A percentile compares a stretch with the other conserved stretches of the same genome.
phyloP scores from a whole-genome alignment of 2,888 invertebrate species.

The Leucozona laternaria region DNA sequence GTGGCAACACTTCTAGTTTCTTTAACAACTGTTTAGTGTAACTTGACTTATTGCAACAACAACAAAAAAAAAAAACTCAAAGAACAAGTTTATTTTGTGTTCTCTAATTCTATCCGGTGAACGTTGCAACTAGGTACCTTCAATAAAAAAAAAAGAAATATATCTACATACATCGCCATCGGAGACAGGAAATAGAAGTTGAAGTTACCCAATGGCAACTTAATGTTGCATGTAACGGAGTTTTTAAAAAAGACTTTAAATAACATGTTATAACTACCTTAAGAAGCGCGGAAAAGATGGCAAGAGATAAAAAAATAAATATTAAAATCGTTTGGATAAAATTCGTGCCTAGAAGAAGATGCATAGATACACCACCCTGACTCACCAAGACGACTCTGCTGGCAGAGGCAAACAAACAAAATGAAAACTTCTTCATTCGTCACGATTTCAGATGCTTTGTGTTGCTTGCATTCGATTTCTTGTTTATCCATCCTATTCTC shows the following conservation, averaged over 20 bases:
- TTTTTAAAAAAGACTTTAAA: conserved; percentile 21
- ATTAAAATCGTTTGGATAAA: conserved; percentile 20
- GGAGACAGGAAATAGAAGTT: conserved; percentile 69
- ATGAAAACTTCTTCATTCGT: conserved; percentile 9
- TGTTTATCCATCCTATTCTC: conserved; percentile 26
- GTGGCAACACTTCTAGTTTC: conserved; percentile 62
- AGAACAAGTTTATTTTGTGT: conserved; percentile 54
- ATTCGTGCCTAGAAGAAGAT: background rate
- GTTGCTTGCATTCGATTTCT: conserved; percentile 45
- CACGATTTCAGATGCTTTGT: conserved; percentile 45
- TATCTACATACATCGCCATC: conserved; percentile 1
- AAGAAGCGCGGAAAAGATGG: conserved; percentile 16
- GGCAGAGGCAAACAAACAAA: conserved; percentile 29
- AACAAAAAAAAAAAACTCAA: conserved; percentile 10
- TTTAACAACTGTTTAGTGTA: conserved; percentile 50
- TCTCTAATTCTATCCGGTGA: conserved; percentile 46
- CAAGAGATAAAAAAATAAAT: conserved; percentile 45
- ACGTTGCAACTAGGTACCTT: conserved; percentile 10
- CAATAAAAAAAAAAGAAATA: background rate
- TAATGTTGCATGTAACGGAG: conserved; percentile 45
- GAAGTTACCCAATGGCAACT: conserved; percentile 44
- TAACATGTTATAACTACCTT: conserved; percentile 1
- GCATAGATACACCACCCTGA: background rate
- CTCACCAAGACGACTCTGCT: background rate
- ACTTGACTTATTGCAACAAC: conserved; percentile 36